phyloP scores from a whole-genome alignment of 1,140 invertebrate genomes.

The Calephelis nemesis region DNA sequence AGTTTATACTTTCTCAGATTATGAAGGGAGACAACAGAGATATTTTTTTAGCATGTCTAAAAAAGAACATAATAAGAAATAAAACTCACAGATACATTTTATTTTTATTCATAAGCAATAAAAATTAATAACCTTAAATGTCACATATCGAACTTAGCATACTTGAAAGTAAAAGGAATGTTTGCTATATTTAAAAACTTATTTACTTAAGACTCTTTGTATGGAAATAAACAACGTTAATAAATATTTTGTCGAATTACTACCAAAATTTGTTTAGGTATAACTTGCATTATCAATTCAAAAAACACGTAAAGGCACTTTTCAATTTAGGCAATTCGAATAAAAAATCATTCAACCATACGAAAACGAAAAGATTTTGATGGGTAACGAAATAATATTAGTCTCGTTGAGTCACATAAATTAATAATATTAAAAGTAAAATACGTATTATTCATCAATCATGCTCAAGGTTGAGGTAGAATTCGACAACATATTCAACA shows the following conservation, averaged over 20 bases:
- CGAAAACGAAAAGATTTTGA: neutral
- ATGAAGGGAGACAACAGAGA: too few relatives aligned
- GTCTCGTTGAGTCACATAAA: neutral
- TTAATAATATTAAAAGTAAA: slow-evolving; percentile 12
- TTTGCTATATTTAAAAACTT: slow-evolving; percentile 45
- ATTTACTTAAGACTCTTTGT: neutral
- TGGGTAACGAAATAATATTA: neutral
- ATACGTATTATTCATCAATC: neutral
- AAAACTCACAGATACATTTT: slow-evolving; percentile 50
- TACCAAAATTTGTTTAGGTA: slow-evolving; percentile 18
- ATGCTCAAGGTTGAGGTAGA: neutral
- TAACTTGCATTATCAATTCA: slow-evolving; percentile 33
- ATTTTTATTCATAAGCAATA: slow-evolving; percentile 78
- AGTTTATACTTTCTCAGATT: too few relatives aligned
- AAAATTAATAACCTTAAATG: slow-evolving; percentile 71
- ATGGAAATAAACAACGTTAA: slow-evolving; percentile 8
- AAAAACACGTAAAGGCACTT: slow-evolving; percentile 71
- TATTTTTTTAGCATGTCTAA: too few relatives aligned
- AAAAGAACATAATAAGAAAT: slow-evolving; percentile 4
- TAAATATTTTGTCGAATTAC: slow-evolving; percentile 33
- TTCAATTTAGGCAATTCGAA: slow-evolving; percentile 52
- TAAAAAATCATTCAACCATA: slow-evolving; percentile 18
- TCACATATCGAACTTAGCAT: slow-evolving; percentile 66
- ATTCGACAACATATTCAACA: slow-evolving; percentile 7
- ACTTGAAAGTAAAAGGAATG: slow-evolving; percentile 54